Evolutionary conservation across 2,113 vertebrate species (phyloP).

Genomic region (Probosciger aterrimus): DNA sequence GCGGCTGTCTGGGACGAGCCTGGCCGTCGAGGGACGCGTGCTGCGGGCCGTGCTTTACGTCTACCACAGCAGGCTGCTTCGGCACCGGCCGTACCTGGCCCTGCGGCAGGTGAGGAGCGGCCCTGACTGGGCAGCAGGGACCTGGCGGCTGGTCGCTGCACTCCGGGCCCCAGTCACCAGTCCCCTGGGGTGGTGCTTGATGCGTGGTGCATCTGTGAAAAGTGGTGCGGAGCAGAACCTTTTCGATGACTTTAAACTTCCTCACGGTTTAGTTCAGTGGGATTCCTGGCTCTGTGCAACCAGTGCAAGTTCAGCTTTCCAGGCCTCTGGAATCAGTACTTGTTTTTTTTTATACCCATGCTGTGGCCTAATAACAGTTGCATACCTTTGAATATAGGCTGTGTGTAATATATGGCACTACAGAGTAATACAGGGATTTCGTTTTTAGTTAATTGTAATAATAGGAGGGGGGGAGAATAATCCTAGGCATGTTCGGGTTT

Average conservation of each 20-base stretch:
- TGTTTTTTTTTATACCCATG: rapidly evolving
- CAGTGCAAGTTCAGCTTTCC: neutral
- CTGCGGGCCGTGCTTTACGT: conserved; percentile 70
- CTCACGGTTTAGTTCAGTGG: rapidly evolving
- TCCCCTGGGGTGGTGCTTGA: neutral
- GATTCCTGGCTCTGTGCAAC: neutral
- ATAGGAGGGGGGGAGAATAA: neutral
- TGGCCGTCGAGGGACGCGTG: conserved; percentile 64
- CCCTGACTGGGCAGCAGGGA: too few species aligned
- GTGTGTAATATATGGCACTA: neutral
- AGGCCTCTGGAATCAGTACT: too few species aligned
- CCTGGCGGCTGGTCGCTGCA: too few species aligned
- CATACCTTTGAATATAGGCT: neutral
- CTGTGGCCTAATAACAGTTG: too few species aligned
- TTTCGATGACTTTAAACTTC: too few species aligned
- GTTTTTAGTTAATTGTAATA: neutral
- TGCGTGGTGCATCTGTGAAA: rapidly evolving
- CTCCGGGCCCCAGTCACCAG: rapidly evolving
- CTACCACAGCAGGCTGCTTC: conserved; percentile 69
- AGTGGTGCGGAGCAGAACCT: rapidly evolving
- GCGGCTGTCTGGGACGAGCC: conserved; percentile 31
- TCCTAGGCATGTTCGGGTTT: neutral
- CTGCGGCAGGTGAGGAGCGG: conserved; percentile 74
- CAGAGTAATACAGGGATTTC: neutral
- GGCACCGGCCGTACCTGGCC: conserved; percentile 71